Conservation (phyloP, 1,140 invertebrate genomes). For the Andrena cerasifolii region DNA sequence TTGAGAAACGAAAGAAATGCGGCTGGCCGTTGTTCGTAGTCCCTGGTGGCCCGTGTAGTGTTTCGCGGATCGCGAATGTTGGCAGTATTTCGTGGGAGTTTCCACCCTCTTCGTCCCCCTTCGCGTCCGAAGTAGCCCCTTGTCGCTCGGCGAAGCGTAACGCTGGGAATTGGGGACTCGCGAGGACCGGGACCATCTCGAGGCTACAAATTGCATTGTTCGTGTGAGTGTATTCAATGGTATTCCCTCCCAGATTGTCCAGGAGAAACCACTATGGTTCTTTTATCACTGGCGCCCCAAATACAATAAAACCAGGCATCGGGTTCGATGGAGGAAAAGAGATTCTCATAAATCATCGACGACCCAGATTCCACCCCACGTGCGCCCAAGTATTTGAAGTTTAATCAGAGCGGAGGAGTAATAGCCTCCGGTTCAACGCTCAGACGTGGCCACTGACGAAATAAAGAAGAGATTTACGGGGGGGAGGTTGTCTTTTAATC, state of each 20-base stretch:
- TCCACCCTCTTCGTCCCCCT: background rate
- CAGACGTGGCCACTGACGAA: constrained; percentile 26
- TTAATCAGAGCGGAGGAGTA: too few relatives aligned
- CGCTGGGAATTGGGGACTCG: constrained; percentile 31
- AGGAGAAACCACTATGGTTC: too few relatives aligned
- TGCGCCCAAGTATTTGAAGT: too few relatives aligned
- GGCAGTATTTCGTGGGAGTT: constrained; percentile 66
- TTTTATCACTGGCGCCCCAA: background rate
- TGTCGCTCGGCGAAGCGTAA: constrained; percentile 39
- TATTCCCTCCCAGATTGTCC: background rate
- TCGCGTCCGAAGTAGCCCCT: constrained; percentile 4
- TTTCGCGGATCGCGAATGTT: constrained; percentile 60
- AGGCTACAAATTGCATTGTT: constrained; percentile 75
- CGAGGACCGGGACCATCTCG: constrained; percentile 48
- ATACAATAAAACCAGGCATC: too few relatives aligned
- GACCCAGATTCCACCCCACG: background rate
- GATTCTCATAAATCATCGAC: background rate
- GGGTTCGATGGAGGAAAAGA: background rate
- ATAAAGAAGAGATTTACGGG: constrained; percentile 51
- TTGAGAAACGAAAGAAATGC: constrained; percentile 59
- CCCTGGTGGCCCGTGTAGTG: constrained; percentile 58
- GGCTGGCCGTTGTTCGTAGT: constrained; percentile 59
- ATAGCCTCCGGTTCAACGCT: too few relatives aligned
- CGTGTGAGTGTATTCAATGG: constrained; percentile 62
- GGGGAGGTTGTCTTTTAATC: constrained; percentile 61